Base-by-base conservation (phyloP, 2,888 invertebrate genomes). In the Ophion ventricosus region DNA sequence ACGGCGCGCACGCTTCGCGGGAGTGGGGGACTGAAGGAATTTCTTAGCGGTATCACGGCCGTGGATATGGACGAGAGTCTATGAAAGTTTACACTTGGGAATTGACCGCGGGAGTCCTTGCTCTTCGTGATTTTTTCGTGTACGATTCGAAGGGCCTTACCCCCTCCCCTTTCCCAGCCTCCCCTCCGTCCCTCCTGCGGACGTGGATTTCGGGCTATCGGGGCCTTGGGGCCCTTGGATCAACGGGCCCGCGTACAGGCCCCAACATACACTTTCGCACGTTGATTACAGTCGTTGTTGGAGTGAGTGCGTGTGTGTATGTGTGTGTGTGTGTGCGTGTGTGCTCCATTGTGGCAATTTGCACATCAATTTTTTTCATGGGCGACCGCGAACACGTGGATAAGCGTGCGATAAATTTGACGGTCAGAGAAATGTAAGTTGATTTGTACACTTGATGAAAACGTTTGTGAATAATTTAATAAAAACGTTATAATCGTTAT, bases 31-130 rank as follows among this genome's bases (percentile, higher is more conserved):
- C 56, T 69, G 40, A 20, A 49, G 78, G 81, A 78, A 84, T 84
- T 84, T 81, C 81, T 59, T 75, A 84, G 81, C 84, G 84, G 81
- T 81, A 78, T 84, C 81, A 75, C 75, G 78, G 78, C 74, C 81
- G 74, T 64, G 57, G 74, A 66, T 74, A 69, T 78, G 49, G 23
- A 72, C 74, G 74, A 80, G 78, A 70, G 40, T 73, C 79, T 56
- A 80, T 54, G 80, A 80, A 80, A 84, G 80, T 80, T 77, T 80
- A 64, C 74, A 78, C 81, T 43, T 67, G 20, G 54, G 49, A 73
- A 61, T 67, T 23, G 72, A 59, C 25, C 43, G 43, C 67, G 59
- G 43, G 67, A 64, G 57, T 64, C 43, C 61, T 69, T 49, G n/a
- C 49, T 74, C 49, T 10, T 43, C 10, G 74, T 59, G 40, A 59